Evolutionary conservation across 2,888 invertebrate species (phyloP), one percentile per base, ranked within the genome.

Genomic region (Linnaemya tessellans): DNA sequence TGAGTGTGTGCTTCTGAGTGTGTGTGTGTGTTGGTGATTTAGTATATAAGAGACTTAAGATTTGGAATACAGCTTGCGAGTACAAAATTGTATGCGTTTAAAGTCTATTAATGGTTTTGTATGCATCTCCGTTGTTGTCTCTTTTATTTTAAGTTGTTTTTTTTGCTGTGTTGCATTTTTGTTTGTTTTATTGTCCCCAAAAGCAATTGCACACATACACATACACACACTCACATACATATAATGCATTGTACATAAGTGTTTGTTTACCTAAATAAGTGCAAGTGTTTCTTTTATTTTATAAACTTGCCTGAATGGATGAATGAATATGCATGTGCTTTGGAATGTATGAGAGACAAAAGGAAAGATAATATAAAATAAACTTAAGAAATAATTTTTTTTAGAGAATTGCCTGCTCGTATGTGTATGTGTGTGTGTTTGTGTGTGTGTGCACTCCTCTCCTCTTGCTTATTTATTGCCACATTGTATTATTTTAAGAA

Each of bases 351-450:
- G 73, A 70, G 56, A 70, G 49, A 62, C 41, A 75, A 74, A 54
- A 79, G 38, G 35, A 73, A 84, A 70, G 68, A 84, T 84, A 75
- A 84, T 70, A 41, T 71, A 35, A 64, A 84, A 84, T 75, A 80
- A 84, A 71, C 70, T 84, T 70, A 75, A 75, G 58, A 80, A 84
- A 84, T 68, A 84, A 3, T 30, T 5, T 51, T 46, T 64, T 75
- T 71, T 35, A 75, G 51, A 84, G 75, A 84, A 75, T 70, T 70
- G 62, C 25, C 56, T 86, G 54, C 81, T 46, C 3, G 35, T 43
- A 54, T 35, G 38, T 68, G n/a, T 58, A 22, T 60, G 35, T 18
- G 10, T 30, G 8, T 51, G 62, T 54, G 30, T 10, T 13, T 15
- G 22, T 11, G 18, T 65, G 20, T 56, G 38, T 73, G 46, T 80